Conservation (phyloP, 2,113 vertebrate genomes). For the Rhinogobius similis region DNA sequence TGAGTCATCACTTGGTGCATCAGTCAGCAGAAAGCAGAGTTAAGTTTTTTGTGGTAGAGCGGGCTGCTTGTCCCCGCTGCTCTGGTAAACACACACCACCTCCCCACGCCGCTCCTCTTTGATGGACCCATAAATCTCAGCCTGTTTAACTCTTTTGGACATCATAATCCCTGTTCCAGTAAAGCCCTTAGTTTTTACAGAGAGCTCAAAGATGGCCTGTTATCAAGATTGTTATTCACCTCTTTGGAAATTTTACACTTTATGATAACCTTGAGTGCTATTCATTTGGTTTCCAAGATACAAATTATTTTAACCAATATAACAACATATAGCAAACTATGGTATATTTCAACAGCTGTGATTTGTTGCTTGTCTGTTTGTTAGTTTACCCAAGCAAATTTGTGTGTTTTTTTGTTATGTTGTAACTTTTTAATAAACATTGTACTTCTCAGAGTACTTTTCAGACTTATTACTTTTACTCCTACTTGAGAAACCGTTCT, state of each 20-base stretch:
- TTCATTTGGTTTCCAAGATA: neutral
- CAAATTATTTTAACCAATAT: neutral
- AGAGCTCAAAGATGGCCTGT: constrained; percentile 57
- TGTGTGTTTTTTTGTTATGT: neutral
- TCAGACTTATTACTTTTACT: too few species aligned
- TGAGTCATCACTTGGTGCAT: constrained; percentile 76
- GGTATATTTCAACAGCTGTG: neutral
- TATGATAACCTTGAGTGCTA: constrained; percentile 28
- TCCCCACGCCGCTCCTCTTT: constrained; percentile 63
- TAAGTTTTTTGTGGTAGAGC: constrained; percentile 59
- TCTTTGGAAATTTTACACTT: constrained; percentile 26
- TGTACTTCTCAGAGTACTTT: too few species aligned
- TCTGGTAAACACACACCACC: constrained; percentile 19
- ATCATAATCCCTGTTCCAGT: constrained; percentile 80
- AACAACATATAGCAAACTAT: too few species aligned
- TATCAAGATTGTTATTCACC: constrained; percentile 54
- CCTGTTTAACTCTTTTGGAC: constrained; percentile 80
- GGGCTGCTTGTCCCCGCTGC: constrained; percentile 46
- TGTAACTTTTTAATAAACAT: too few species aligned
- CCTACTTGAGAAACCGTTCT: too few species aligned
- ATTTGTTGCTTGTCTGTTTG: neutral
- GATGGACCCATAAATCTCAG: constrained; percentile 78
- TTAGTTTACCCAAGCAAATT: neutral
- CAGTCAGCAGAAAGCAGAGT: constrained; percentile 69
- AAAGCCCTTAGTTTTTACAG: constrained; percentile 60